Evolutionary conservation across 1,140 invertebrate genomes (phyloP), one percentile per base, ranked within the genome.

Genomic region (Pseudomyrmex pallidus): DNA sequence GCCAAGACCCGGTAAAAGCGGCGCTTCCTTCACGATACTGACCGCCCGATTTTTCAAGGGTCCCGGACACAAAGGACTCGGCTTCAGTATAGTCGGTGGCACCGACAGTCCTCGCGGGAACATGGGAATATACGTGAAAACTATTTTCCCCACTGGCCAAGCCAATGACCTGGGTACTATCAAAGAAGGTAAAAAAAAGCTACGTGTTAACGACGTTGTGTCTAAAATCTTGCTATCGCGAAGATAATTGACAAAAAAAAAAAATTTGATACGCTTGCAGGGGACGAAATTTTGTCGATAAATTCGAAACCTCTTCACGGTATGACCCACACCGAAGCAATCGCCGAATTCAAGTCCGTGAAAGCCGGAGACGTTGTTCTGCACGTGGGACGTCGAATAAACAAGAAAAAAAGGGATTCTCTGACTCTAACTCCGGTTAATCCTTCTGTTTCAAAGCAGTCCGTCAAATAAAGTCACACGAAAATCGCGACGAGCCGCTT

Each of bases 71-170:
- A 98, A 98, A 91, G 97, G 97, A 74, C 95, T 99, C 25, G 98
- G 98, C 1, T 98, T 99, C 91, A 98, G 97, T 92, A 98, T 98
- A 89, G 98, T 98, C 25, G 98, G 98, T 44, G 98, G 98, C 57
- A 96, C 95, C 9, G 98, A 98, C 92, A 98, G 97, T 50, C 97
- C 98, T 1, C 97, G 97, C 90, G 98, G 98, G 2, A 96, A 96
- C 87, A 97, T 98, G 96, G 98, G 98, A 15, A 98, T 98, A 89
- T 98, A 97, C 93, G 97, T 99, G 0, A 98, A 98, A 93, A 98
- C 98, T 1, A 96, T 99, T 12, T 98, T 98, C 92, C 97, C 97
- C 1, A 96, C 96, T 87, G 98, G 98, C 13, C 97, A 98, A 94
- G 97, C 98, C 22, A 97, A 97, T 12, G 97, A 98, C 88, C 95